phyloP scores from a whole-genome alignment of 2,113 vertebrate genomes.

The Lathamus discolor region DNA sequence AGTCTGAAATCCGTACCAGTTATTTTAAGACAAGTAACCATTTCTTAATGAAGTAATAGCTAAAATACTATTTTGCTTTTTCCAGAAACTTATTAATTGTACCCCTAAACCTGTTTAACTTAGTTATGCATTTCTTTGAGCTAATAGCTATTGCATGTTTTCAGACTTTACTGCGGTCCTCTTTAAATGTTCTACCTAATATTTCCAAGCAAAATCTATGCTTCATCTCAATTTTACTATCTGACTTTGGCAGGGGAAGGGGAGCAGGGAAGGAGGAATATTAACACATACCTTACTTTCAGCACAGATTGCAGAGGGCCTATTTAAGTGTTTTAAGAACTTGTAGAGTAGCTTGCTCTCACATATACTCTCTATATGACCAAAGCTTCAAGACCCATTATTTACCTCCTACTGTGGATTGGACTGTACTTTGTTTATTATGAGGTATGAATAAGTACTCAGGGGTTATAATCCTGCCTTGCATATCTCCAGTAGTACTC shows the following conservation, averaged over 20 bases:
- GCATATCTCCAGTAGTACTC: neutral
- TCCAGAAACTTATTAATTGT: neutral
- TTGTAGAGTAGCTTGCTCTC: neutral
- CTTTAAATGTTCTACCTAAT: neutral
- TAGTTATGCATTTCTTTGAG: neutral
- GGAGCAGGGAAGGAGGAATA: neutral
- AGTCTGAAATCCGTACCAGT: neutral
- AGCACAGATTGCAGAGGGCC: neutral
- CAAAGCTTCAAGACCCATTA: neutral
- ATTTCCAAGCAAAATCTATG: neutral
- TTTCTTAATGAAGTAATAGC: neutral
- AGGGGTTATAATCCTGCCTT: neutral
- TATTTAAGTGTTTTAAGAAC: neutral
- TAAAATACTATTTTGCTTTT: neutral
- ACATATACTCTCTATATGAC: neutral
- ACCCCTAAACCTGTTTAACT: neutral
- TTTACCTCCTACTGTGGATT: neutral
- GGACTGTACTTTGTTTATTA: neutral
- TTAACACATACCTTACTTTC: neutral
- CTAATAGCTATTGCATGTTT: neutral
- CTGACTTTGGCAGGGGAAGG: neutral
- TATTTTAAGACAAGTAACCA: neutral
- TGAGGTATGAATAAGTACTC: no score
- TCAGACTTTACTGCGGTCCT: neutral
- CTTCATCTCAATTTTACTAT: neutral